These are phyloP conservation scores for Rhagonycha lutea DNA, from an alignment of 2,888 invertebrate genomes.

Conservation along the genomic window DNA sequence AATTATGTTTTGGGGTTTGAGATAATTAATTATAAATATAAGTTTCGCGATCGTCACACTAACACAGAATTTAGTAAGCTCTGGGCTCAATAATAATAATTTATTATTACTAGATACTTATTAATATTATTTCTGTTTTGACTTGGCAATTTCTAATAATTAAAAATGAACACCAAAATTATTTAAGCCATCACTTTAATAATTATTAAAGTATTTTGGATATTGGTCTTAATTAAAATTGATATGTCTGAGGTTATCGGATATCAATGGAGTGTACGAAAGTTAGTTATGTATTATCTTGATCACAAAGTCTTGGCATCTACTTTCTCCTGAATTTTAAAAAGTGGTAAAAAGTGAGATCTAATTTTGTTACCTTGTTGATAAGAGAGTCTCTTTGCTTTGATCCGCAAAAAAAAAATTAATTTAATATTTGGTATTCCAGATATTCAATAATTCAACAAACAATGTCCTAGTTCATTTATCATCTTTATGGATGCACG, in stretches of 20 bases:
- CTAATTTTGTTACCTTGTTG: not conserved
- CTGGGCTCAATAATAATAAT: not conserved
- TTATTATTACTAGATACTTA: no score
- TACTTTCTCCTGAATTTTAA: not conserved
- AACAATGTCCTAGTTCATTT: not conserved
- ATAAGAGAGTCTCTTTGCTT: not conserved
- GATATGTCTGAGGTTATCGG: not conserved
- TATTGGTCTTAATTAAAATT: not conserved
- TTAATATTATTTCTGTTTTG: not conserved
- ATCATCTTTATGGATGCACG: not conserved
- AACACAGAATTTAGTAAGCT: not conserved
- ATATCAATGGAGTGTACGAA: not conserved
- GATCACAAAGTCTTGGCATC: not conserved
- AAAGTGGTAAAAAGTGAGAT: not conserved
- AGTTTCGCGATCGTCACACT: not conserved
- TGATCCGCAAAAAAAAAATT: not conserved
- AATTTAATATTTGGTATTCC: not conserved
- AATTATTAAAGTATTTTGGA: not conserved
- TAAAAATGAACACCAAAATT: no score
- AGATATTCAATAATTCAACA: not conserved
- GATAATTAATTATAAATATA: not conserved
- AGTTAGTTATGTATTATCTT: not conserved
- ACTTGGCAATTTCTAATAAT: not conserved
- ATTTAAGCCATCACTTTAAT: no score
- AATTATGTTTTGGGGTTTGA: not conserved